These are phyloP conservation scores for Mallateleia sp. DNA, from an alignment of 2,888 invertebrate species.

Conservation along the genomic window DNA sequence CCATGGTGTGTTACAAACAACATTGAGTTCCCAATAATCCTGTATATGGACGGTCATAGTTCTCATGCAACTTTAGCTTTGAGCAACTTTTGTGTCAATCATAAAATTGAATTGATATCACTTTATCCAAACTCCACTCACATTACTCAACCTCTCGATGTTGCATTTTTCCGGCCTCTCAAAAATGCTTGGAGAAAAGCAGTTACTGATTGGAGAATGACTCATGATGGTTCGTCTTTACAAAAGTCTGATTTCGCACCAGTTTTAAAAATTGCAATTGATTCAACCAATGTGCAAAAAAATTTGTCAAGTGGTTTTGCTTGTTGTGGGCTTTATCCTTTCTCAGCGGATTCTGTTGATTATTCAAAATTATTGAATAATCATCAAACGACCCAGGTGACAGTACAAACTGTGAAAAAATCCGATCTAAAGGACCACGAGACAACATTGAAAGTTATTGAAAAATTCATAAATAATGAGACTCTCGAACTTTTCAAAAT, in stretches of 20 bases:
- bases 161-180: constrained; percentile 31
- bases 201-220: constrained; percentile 38
- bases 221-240: constrained; percentile 27
- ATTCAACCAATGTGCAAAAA: constrained; percentile 16
- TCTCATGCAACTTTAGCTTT: constrained; percentile 77
- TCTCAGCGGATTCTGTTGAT: constrained; percentile 43
- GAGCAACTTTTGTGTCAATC: constrained; percentile 64
- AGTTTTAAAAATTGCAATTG: constrained; percentile 28
- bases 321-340: constrained; percentile 52
- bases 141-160: constrained; percentile 38
- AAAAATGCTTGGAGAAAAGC: constrained; percentile 38
- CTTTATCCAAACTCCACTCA: constrained; percentile 54
- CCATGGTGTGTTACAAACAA: constrained; percentile 65
- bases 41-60: constrained; percentile 79
- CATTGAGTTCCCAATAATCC: constrained; percentile 74
- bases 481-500: constrained; percentile 28
- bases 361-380: constrained; percentile 43
- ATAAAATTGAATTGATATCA: constrained; percentile 33
- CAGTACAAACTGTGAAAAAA: background rate
- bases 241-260: constrained; percentile 32
- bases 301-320: constrained; percentile 50
- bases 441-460: constrained; percentile 12
- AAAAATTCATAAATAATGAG: constrained; percentile 22
- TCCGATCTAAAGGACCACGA: constrained; percentile 1
- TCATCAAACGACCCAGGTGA: constrained; percentile 8